Base-by-base conservation (phyloP, 2,113 vertebrate species). In the Alaudala cheleensis region DNA sequence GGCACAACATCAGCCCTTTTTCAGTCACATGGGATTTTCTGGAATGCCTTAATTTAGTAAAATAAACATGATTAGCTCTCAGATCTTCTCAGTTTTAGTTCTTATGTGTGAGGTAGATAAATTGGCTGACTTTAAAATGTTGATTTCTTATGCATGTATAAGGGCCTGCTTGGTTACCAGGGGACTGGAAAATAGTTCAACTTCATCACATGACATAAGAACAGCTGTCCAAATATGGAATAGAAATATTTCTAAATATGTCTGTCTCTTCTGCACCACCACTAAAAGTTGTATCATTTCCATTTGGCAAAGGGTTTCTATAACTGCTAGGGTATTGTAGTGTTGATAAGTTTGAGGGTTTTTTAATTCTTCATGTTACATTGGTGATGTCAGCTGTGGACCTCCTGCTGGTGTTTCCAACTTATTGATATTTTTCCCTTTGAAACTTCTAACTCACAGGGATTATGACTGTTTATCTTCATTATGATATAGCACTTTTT, bases 21-120 rank as follows among this genome's bases (percentile, higher is more conserved):
- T 37, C 74, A 82, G 79, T 82, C 66, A 66, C 50, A 34, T 70
- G 64, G 82, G 86, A 93, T 94, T 95, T 92, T 88, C 64, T 65
- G 42, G 92, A 96, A 94, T 92, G 50, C 58, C 62, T 80, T 83
- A 65, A 90, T 93, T 92, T 80, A 82, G 54, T 90, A 93, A 95
- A 93, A 85, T 67, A 95, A 92, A 88, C 58, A 73, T 39, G 37
- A 61, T 88, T 73, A 50, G 20, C 77, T 94, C 74, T 85, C 33
- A 54, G 58, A 21, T 66, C 54, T 86, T 79, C 49, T 77, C 29
- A 58, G 54, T 61, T 14, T 53, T 77, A 53, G 16, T n/a, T 87
- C 42, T 72, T 84, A 92, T 58, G 60, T 88, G 74, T 92, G 83
- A 77, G 45, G 54, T 40, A 24, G 76, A 92, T 94, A 40, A 62